Percentiles rank a stretch among this genome's conserved stretches.
These are phyloP conservation scores for Pseudomyrmex flavicornis DNA, from an alignment of 1,140 invertebrate species.

Conservation along the genomic window DNA sequence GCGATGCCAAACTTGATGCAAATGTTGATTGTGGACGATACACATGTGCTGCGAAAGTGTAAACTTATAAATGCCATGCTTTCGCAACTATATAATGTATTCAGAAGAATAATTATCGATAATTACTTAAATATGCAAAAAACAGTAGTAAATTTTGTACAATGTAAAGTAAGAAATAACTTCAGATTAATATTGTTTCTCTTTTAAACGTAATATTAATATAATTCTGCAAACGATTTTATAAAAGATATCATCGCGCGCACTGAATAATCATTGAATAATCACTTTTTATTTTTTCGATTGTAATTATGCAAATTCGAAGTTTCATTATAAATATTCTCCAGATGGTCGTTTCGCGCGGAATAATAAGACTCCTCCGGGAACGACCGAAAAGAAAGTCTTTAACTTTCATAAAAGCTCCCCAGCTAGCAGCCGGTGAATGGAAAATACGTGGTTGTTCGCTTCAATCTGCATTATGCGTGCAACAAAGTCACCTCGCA, in stretches of 20 bases:
- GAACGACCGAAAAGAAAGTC: slow-evolving; percentile 48
- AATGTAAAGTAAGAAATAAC: too few species aligned
- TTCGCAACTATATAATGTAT: not conserved
- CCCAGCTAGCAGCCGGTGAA: slow-evolving; percentile 9
- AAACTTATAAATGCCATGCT: not conserved
- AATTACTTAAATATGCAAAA: too few species aligned
- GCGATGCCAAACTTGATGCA: slow-evolving; percentile 10
- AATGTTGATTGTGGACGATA: slow-evolving; percentile 3
- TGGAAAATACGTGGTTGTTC: slow-evolving; percentile 30
- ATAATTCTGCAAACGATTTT: too few species aligned
- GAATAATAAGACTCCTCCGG: slow-evolving; percentile 50
- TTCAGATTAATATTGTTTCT: not conserved
- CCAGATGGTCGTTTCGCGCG: slow-evolving; percentile 17
- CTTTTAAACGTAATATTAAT: not conserved
- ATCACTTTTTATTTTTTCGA: slow-evolving; percentile 15
- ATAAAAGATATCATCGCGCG: not conserved
- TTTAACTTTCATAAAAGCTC: slow-evolving; percentile 50
- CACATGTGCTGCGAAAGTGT: slow-evolving; percentile 14
- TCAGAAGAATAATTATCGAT: not conserved
- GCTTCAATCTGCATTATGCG: slow-evolving; percentile 45
- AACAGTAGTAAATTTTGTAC: too few species aligned
- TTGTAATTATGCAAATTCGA: slow-evolving; percentile 48
- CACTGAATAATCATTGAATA: slow-evolving; percentile 10
- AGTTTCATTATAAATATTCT: slow-evolving; percentile 42
- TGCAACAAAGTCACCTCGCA: slow-evolving; percentile 28